Conservation (phyloP, 2,888 invertebrate species). For the Nudaria mundana region DNA sequence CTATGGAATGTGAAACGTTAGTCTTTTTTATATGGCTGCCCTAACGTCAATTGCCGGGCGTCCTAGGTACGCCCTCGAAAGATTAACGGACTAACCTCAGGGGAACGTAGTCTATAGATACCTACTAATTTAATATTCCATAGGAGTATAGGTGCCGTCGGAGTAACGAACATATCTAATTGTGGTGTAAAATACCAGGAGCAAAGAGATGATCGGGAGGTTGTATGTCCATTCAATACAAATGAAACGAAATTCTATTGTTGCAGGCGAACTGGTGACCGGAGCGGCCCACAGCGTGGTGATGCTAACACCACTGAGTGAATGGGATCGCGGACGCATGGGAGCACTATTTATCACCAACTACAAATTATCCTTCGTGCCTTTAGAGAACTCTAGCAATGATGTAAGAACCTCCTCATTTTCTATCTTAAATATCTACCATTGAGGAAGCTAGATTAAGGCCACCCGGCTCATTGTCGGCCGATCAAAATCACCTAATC, state of each 20-base stretch:
- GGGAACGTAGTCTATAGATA: no score
- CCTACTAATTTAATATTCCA: no score
- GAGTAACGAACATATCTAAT: neutral
- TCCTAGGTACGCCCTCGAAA: no score
- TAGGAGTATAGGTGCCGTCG: no score
- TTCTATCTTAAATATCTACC: neutral
- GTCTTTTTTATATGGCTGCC: no score
- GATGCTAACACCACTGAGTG: slow-evolving; percentile 90
- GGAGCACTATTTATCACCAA: slow-evolving; percentile 95
- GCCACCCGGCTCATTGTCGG: no score
- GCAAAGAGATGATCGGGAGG: neutral
- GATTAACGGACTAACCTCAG: no score
- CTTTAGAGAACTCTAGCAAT: slow-evolving; percentile 72
- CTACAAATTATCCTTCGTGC: slow-evolving; percentile 94
- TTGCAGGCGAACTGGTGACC: slow-evolving; percentile 89
- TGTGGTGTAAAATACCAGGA: neutral
- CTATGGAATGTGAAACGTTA: no score
- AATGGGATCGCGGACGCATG: slow-evolving; percentile 88
- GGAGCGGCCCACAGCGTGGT: slow-evolving; percentile 91
- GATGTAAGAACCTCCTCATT: slow-evolving; percentile 52
- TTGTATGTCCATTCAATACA: no score
- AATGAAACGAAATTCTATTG: slow-evolving; percentile 34
- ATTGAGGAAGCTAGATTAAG: neutral
- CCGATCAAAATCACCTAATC: no score
- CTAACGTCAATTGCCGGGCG: no score